Base-by-base conservation (phyloP, 37 sponge, comb jelly and placozoan species). In the Oscarella lobularis region DNA sequence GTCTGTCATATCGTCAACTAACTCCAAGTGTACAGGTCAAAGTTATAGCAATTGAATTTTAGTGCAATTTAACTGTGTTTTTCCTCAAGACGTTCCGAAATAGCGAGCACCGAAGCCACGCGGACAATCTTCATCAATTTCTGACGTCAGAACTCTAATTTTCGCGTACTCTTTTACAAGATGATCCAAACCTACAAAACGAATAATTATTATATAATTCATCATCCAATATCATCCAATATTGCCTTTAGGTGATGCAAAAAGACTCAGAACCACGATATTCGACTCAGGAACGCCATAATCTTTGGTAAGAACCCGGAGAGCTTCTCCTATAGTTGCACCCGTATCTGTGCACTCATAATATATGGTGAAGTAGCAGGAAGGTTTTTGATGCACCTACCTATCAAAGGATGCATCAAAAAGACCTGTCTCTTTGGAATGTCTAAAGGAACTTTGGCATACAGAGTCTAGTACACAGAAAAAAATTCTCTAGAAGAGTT, bases 361-460 rank as follows among this genome's bases (percentile, higher is more conserved):
- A n/a, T n/a, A n/a, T n/a, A n/a, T n/a, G n/a, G n/a, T n/a, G n/a
- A n/a, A n/a, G n/a, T n/a, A n/a, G n/a, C 33, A 5, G 34, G 78
- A 68, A 60, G 65, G 29, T n/a, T n/a, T n/a, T n/a, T n/a, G n/a
- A 2, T 1, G 39, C 20, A 41, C 82, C 66, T 67, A 93, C 94
- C 87, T 73, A 94, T 65, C 3, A 85, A 75, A 33, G 96, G 96
- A 39, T 84, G 80, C 40, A 95, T 86, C n/a, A 95, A 85, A 0
- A 90, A 74, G 0, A 95, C 86, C 66, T 85, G 84, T 40, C 92
- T 78, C 67, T 87, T 81, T 34, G 87, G 88, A 41, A 95, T 88
- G 1, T 85, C 68, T 0, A 92, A 85, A 0, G 95, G 95, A 38
- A 94, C 84, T 66, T 85, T 84, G 29, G 92, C 90, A 79, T 94